Percentiles rank a stretch among this genome's conserved stretches.
These are phyloP conservation scores for Lepus americanus DNA, from an alignment of 2,113 vertebrate species.

Conservation along the genomic window DNA sequence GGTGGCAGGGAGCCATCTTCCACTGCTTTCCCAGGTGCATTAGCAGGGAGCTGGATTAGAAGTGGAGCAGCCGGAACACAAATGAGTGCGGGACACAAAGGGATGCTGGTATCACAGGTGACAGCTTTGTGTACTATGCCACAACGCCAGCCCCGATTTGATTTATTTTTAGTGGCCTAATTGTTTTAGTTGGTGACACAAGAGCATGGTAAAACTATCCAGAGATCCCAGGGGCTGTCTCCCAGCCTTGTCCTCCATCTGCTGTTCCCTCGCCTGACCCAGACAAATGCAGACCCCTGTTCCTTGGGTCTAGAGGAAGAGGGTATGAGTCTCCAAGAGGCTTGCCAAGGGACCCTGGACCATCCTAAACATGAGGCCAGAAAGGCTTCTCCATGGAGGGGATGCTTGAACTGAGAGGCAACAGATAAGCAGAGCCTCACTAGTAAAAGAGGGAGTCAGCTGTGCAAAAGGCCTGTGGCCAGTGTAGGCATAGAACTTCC, in stretches of 20 bases:
- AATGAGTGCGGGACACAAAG: too few species aligned
- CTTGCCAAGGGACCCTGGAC: neutral
- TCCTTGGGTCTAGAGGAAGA: neutral
- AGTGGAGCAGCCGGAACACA: too few species aligned
- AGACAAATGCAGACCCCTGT: neutral
- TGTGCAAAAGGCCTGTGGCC: neutral
- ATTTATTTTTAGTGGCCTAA: neutral
- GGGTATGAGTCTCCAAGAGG: neutral
- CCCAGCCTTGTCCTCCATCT: neutral
- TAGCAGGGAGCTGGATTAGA: too few species aligned
- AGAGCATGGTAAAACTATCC: neutral
- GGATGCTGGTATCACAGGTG: too few species aligned
- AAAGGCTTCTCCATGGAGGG: neutral
- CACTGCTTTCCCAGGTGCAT: too few species aligned
- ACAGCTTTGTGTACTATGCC: too few species aligned
- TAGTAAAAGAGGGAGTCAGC: neutral
- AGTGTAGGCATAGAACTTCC: neutral
- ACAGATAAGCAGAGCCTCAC: neutral
- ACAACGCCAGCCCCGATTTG: neutral
- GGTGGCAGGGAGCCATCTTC: too few species aligned
- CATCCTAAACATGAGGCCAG: neutral
- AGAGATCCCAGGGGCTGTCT: neutral
- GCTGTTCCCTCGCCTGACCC: rapidly evolving
- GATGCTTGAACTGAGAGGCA: neutral
- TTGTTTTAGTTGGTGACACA: neutral